phyloP scores from a whole-genome alignment of 1,140 invertebrate genomes.

The Trichonephila clavata region DNA sequence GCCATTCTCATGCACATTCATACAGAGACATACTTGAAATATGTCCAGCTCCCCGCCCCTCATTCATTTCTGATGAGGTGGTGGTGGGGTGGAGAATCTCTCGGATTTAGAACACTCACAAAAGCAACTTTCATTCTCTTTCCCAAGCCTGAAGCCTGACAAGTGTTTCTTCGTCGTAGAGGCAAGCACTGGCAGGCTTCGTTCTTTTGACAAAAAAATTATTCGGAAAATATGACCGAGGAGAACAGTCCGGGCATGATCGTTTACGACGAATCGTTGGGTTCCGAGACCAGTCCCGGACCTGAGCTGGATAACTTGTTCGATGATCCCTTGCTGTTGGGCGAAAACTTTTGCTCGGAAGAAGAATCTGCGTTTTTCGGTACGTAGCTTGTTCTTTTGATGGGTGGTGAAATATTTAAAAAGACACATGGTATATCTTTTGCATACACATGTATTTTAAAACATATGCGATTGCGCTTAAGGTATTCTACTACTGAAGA shows the following conservation, averaged over 20 bases:
- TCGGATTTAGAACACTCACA: neutral
- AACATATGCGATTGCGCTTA: no score
- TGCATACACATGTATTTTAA: no score
- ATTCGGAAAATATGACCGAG: neutral
- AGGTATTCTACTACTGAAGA: no score
- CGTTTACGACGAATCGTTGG: conserved; percentile 43
- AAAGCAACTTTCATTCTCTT: neutral
- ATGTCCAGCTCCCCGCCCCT: neutral
- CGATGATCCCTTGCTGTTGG: conserved; percentile 54
- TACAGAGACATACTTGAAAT: neutral
- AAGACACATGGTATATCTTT: no score
- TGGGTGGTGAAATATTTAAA: neutral
- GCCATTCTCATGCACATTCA: neutral
- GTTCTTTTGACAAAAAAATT: neutral
- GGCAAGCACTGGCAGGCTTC: neutral
- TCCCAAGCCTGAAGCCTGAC: conserved; percentile 14
- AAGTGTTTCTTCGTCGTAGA: neutral
- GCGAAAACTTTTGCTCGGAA: conserved; percentile 45
- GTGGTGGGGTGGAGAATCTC: neutral
- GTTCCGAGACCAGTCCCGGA: conserved; percentile 19
- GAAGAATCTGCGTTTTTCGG: conserved; percentile 60
- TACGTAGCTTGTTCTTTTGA: neutral
- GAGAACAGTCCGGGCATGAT: neutral
- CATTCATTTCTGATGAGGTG: neutral
- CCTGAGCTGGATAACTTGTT: conserved; percentile 62